Evolutionary conservation across 2,888 invertebrate species (phyloP).

Genomic region (Stenchaetothrips biformis): DNA sequence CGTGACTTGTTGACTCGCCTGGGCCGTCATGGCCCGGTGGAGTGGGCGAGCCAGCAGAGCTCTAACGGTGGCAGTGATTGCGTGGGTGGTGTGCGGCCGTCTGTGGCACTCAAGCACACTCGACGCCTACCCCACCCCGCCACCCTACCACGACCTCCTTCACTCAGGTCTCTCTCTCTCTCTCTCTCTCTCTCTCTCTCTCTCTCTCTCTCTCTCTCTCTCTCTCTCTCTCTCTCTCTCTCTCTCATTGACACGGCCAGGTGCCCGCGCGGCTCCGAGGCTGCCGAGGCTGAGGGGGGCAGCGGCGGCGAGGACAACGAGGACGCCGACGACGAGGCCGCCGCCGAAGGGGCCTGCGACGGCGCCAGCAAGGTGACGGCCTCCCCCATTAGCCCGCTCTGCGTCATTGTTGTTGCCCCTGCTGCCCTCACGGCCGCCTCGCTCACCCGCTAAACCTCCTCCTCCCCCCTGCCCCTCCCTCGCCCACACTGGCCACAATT

Average conservation of each 20-base stretch:
- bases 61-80: too few species aligned
- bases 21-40: neutral
- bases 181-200: neutral
- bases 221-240: neutral
- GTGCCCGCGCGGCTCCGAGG: neutral
- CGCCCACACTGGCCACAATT: neutral
- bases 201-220: neutral
- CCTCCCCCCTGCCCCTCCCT: neutral
- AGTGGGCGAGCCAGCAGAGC: too few species aligned
- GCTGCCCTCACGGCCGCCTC: neutral
- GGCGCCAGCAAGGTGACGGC: neutral
- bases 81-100: neutral
- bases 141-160: neutral
- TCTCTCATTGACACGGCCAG: neutral
- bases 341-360: neutral
- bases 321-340: neutral
- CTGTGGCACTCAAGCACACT: neutral
- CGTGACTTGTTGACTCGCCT: neutral
- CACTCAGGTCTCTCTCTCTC: neutral
- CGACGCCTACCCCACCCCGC: neutral
- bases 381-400: neutral
- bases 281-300: neutral
- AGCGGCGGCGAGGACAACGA: neutral
- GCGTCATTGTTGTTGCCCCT: neutral
- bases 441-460: neutral